Conservation (phyloP, 1,140 invertebrate genomes). For the Drosophila setifemur region DNA sequence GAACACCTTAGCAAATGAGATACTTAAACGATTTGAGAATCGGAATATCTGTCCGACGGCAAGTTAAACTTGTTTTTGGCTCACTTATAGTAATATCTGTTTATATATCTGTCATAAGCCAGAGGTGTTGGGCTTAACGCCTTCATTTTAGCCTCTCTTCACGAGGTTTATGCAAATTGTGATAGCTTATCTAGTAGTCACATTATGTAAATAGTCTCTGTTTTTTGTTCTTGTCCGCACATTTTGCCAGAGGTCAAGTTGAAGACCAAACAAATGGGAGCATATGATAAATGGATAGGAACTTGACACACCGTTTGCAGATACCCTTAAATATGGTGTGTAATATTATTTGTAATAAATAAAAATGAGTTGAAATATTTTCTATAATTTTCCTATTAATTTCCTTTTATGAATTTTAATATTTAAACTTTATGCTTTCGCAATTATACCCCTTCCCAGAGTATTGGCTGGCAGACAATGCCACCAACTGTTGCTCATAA, state of each 20-base stretch:
- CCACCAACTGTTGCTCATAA: constrained; percentile 45
- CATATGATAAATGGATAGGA: neutral
- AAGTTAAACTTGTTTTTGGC: constrained; percentile 25
- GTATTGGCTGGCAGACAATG: neutral
- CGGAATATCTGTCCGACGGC: constrained; percentile 20
- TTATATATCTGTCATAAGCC: constrained; percentile 27
- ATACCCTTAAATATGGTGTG: neutral
- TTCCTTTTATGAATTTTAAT: too few relatives aligned
- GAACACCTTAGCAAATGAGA: constrained; percentile 57
- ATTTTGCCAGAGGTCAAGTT: constrained; percentile 46
- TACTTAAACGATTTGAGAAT: constrained; percentile 39
- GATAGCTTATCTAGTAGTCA: constrained; percentile 50
- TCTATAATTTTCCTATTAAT: too few relatives aligned
- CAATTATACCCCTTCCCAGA: neutral
- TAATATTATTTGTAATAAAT: too few relatives aligned
- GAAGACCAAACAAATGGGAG: constrained; percentile 32
- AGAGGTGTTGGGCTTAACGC: constrained; percentile 56
- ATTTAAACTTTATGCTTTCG: neutral
- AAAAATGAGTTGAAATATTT: too few relatives aligned
- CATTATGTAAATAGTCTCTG: constrained; percentile 44
- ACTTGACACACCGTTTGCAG: neutral
- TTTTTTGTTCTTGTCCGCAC: neutral
- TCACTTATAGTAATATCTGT: neutral
- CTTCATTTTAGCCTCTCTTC: constrained; percentile 33
- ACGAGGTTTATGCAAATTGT: constrained; percentile 53